These are phyloP conservation scores for Tanaodytes sp. DNA, from an alignment of 2,888 invertebrate genomes.

Conservation along the genomic window DNA sequence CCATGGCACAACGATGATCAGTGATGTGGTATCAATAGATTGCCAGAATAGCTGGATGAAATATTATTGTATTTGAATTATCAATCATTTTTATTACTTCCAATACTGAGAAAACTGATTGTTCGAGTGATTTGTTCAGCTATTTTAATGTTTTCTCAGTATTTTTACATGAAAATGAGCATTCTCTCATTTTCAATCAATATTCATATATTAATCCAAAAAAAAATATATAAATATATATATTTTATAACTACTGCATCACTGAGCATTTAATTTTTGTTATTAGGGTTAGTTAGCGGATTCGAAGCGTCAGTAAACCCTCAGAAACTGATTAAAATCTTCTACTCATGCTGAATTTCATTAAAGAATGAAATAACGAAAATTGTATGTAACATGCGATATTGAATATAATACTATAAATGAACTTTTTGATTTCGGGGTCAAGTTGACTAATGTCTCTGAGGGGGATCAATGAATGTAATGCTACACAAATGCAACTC, in stretches of 20 bases:
- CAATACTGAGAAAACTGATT: too few relatives aligned
- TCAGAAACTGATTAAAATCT: slow-evolving; percentile 5
- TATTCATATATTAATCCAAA: too few relatives aligned
- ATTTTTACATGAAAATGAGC: too few relatives aligned
- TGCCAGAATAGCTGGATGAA: too few relatives aligned
- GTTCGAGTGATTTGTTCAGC: too few relatives aligned
- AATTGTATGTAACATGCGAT: neutral
- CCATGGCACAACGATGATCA: slow-evolving; percentile 6
- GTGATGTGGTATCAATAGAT: too few relatives aligned
- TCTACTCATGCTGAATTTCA: slow-evolving; percentile 7
- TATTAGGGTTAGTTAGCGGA: slow-evolving; percentile 18
- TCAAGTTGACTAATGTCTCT: neutral
- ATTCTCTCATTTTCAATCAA: too few relatives aligned
- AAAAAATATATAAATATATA: too few relatives aligned
- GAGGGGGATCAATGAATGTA: too few relatives aligned
- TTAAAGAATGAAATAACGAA: neutral
- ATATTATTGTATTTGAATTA: neutral
- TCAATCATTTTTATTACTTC: too few relatives aligned
- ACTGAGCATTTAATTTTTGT: slow-evolving; percentile 1
- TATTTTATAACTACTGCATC: slow-evolving; percentile 21
- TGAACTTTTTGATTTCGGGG: neutral
- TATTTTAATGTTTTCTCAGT: too few relatives aligned
- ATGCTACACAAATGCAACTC: slow-evolving; percentile 16
- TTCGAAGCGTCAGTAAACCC: slow-evolving; percentile 22
- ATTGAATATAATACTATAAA: neutral